A percentile compares a stretch with the other conserved stretches of the same genome.
phyloP scores from a whole-genome alignment of 2,888 invertebrate genomes.

The Tubiluchus corallicola region DNA sequence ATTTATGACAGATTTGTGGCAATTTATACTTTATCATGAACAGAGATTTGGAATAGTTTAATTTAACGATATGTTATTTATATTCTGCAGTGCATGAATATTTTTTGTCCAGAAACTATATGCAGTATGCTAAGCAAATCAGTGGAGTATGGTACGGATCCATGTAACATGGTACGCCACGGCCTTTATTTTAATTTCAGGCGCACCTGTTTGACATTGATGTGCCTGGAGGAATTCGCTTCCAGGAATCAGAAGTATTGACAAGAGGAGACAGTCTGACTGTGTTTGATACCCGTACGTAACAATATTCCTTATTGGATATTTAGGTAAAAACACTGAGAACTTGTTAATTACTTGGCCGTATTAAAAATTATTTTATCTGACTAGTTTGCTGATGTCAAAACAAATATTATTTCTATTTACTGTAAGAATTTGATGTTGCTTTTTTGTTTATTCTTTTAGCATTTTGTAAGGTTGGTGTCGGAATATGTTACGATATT shows the following conservation, averaged over 20 bases:
- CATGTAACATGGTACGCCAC: not conserved
- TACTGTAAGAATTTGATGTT: no score
- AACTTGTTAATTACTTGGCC: no score
- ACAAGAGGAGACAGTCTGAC: conserved; percentile 52
- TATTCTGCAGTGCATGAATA: conserved; percentile 4
- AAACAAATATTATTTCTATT: no score
- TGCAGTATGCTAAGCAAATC: no score
- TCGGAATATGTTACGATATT: conserved; percentile 88
- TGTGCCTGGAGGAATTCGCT: conserved; percentile 74
- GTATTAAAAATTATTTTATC: no score
- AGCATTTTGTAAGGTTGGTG: conserved; percentile 51
- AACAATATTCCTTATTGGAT: no score
- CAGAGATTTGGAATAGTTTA: not conserved
- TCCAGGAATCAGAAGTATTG: conserved; percentile 72
- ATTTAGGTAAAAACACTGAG: no score
- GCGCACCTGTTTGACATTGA: conserved; percentile 90
- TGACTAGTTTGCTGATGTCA: no score
- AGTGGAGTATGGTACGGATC: not conserved
- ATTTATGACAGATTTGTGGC: no score
- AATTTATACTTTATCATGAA: not conserved
- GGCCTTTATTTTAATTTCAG: conserved; percentile 31
- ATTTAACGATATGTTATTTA: not conserved
- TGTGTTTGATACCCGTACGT: conserved; percentile 42
- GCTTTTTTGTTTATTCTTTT: conserved; percentile 10
- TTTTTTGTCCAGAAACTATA: not conserved